Base-by-base conservation (phyloP, 23 tunicate species). In the Styela clava region DNA sequence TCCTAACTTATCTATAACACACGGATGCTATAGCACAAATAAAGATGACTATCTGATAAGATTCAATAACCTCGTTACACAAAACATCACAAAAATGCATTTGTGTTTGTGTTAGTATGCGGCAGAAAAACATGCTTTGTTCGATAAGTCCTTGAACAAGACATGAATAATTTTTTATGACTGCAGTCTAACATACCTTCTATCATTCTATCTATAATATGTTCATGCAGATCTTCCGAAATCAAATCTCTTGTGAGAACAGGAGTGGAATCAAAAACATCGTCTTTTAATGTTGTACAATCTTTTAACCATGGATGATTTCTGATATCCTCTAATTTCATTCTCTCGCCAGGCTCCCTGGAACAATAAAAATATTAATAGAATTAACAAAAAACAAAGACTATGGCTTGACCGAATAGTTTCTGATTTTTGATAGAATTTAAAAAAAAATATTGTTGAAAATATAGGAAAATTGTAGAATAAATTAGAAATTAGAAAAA, bases 221-320 rank as follows among this genome's bases (percentile, higher is more conserved):
- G 68, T 33, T 68, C 64, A 34, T 94, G 95, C 56, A 88, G 87
- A 18, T 80, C 84, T 5, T 74, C 84, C 23, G 93, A 71, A 27
- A 93, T 87, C 35, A 63, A 67, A 44, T 72, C 88, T 36, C 90
- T 63, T 0, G 79, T 52, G 2, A 91, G 67, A 5, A 91, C 77
- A 5, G 91, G 91, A 2, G 87, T 72, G 16, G 79, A 86, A 35
- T 74, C 74, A 3, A 73, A 78, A 5, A 79, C 61, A 35, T 82
- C 87, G 1, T 85, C 44, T 22, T 64, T n/a, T 34, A 88, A 35
- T 44, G 95, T 78, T 33, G 69, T 69, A 37, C 78, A 89, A 19
- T 88, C 99, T 28, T 69, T 68, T 67, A 95, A 52, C 99, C 99
- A 95, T 2, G 88, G 87, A 36, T 95, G 99, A 36, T 62, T 64